Evolutionary conservation across 2,888 invertebrate species (phyloP), one percentile per base, ranked within the genome.

Genomic region (Andrena marginata): DNA sequence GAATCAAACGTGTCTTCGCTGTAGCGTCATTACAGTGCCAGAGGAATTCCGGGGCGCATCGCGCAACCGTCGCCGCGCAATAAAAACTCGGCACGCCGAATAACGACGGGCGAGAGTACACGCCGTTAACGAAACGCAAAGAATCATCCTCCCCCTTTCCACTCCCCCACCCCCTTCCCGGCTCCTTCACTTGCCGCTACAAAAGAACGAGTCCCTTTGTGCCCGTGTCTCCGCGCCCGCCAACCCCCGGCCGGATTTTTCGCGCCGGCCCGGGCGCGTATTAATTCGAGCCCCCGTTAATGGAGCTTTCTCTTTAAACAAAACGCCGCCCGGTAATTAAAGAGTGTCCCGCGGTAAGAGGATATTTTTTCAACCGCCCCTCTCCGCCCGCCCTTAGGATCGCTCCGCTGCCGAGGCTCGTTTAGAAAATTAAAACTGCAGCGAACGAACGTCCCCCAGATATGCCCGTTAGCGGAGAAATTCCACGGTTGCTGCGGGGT

Each of bases 251-350:
- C 16, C 26, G 31, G 42, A 69, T 23, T 63, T 23, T 63, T 60
- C 62, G 3, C 13, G 20, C 13, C n/a, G 29, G 5, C 49, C 8
- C 31, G 59, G 20, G 2, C 51, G 54, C 23, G 67, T 60, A 54
- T 77, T 78, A 81, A 77, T 81, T 71, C 54, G 54, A 6, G 56
- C 33, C 35, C 29, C 54, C 48, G 54, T 80, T 75, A 68, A 75
- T 54, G 74, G 62, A 60, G 62, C 31, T 75, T 54, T 42, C 54
- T 75, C 68, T 75, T 54, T 48, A 31, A 35, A 42, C n/a, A 29
- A 48, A 49, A 13, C 62, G 59, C 23, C 26, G 26, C 42, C 20
- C 68, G 68, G 31, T 69, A 78, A 76, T 81, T 81, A 72, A 81
- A 78, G 51, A 26, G 68, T 54, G 68, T 71, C 13, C 59, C 67